Conservation (phyloP, 2,888 invertebrate species). For the Listrodromus nycthemerus region DNA sequence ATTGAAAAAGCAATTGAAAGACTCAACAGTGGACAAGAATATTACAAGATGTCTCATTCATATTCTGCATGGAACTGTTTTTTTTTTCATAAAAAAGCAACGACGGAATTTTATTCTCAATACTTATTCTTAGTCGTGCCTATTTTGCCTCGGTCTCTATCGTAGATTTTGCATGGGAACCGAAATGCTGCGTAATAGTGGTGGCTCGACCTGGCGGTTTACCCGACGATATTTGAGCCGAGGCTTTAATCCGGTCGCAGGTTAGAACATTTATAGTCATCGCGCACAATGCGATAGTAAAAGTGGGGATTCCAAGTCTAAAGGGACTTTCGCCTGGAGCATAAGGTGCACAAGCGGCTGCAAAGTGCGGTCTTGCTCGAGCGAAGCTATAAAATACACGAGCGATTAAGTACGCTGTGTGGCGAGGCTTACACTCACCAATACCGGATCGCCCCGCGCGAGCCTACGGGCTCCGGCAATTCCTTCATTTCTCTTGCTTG, state of each 20-base stretch:
- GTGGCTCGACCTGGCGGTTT: not conserved
- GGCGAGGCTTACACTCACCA: constrained; percentile 16
- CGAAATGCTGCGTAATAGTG: not conserved
- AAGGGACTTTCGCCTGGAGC: constrained; percentile 27
- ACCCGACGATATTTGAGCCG: not conserved
- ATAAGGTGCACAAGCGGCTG: constrained; percentile 57
- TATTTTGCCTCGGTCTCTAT: too few relatives aligned
- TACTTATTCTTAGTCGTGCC: too few relatives aligned
- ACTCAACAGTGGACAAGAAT: too few relatives aligned
- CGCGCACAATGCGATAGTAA: constrained; percentile 55
- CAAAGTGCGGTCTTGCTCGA: constrained; percentile 60
- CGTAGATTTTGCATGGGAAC: not conserved
- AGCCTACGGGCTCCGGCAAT: not conserved
- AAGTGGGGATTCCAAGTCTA: constrained; percentile 25
- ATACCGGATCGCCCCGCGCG: not conserved
- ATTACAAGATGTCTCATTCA: too few relatives aligned
- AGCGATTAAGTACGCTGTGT: constrained; percentile 59
- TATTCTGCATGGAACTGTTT: too few relatives aligned
- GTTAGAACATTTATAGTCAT: constrained; percentile 59
- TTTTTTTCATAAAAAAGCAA: too few relatives aligned
- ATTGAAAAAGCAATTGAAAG: too few relatives aligned
- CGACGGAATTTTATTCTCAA: too few relatives aligned
- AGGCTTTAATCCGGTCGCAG: constrained; percentile 45
- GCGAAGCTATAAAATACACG: constrained; percentile 60
- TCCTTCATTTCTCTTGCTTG: constrained; percentile 27